Conservation (phyloP, 2,113 vertebrate species). For the Scomber colias region DNA sequence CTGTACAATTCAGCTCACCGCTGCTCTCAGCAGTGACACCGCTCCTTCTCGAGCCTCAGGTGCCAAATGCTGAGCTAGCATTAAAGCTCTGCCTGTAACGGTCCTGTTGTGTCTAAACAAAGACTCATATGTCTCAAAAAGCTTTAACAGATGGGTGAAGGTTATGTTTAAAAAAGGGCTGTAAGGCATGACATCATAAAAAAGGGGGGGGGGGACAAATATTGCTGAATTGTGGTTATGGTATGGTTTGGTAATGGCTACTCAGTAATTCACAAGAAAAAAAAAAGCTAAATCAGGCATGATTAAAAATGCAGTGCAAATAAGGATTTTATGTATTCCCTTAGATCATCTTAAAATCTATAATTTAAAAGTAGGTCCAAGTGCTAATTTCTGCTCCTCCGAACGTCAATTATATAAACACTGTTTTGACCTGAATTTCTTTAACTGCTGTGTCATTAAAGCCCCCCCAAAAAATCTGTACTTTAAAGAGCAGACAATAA, state of each 20-base stretch:
- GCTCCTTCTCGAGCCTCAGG: neutral
- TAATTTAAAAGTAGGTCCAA: neutral
- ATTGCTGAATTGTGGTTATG: too few relatives aligned
- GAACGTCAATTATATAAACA: too few relatives aligned
- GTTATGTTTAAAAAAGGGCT: too few relatives aligned
- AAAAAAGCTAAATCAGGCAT: conserved; percentile 10
- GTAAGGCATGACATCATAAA: too few relatives aligned
- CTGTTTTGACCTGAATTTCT: too few relatives aligned
- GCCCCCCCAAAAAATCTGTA: neutral
- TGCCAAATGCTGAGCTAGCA: neutral
- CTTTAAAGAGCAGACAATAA: neutral
- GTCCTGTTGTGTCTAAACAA: neutral
- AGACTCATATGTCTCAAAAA: too few relatives aligned
- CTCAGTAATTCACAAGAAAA: neutral
- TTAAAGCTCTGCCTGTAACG: neutral
- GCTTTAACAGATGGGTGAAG: too few relatives aligned
- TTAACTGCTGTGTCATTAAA: too few relatives aligned
- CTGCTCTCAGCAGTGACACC: neutral
- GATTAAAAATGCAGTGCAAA: conserved; percentile 19
- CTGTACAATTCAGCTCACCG: too few relatives aligned
- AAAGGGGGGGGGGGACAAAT: too few relatives aligned
- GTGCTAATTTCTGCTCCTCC: neutral
- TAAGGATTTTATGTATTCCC: conserved; percentile 15
- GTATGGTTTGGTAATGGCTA: neutral
- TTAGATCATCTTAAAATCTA: conserved; percentile 12